Evolutionary conservation across 2,888 invertebrate species (phyloP), one percentile per base, ranked within the genome.

Genomic region (Oxycera nigricornis): DNA sequence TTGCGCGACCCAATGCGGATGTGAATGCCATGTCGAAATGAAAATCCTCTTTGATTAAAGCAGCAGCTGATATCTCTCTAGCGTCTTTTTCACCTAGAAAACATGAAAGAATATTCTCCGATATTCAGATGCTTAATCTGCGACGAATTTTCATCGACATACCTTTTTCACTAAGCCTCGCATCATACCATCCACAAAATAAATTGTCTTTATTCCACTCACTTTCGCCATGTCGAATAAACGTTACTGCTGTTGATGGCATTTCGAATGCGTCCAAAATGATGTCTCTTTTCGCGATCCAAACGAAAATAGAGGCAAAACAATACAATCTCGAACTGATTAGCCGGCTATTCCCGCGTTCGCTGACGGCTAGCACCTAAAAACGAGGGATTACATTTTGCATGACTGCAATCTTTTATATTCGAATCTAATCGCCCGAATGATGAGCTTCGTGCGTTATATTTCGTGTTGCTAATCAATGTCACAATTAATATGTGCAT

Each of bases 11-110:
- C 76, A 95, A 82, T 2, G 92, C 90, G 0, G 95, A 95, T 0
- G 94, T 94, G 81, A 92, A 93, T 0, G 94, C 94, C 0, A 92
- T 81, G 82, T 95, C 94, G 80, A 95, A 94, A 79, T 89, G 87
- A 77, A 90, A 89, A 1, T 90, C 89, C 26, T 90, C 90, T 0
- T 90, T 87, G 80, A 91, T 90, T 46, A 95, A 82, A 1, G 92
- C 91, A 80, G 91, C 93, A 4, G 93, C 94, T 0, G 84, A 82
- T 39, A 84, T 80, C 26, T 77, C 79, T 7, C 78, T 80, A 78
- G 81, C 87, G 82, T 82, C 82, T 11, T 80, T 74, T 17, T 80
- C 76, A 70, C 85, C 85, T 85, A 41, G 9, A 22, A 39, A 11
- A 26, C 46, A 24, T 11, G 6, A 24, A 65, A 59, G 3, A 17